These are phyloP conservation scores for Vombatus ursinus DNA, from an alignment of 2,113 vertebrate genomes.

Conservation along the genomic window DNA sequence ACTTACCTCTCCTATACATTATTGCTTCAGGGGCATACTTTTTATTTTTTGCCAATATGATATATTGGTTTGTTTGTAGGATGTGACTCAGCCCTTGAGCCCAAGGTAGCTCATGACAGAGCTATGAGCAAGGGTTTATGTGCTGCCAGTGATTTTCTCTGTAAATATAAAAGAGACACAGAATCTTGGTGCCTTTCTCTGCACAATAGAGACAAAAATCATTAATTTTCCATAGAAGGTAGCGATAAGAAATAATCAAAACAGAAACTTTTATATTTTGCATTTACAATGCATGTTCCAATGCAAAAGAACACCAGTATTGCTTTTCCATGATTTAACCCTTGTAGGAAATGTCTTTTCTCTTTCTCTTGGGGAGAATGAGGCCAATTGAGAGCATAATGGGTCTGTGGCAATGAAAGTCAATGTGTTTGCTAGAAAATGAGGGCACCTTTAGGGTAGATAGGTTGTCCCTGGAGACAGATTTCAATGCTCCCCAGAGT, in stretches of 20 bases:
- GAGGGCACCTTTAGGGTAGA: not conserved
- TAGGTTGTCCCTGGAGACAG: not conserved
- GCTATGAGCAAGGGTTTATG: not conserved
- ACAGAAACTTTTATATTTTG: not conserved
- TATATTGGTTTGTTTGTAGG: not conserved
- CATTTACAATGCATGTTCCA: not conserved
- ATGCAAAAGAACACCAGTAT: not conserved
- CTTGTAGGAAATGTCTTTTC: not conserved
- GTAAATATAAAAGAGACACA: not conserved
- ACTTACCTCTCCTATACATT: not conserved
- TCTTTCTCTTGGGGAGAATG: too few relatives aligned
- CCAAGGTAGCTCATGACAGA: not conserved
- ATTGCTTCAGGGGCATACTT: not conserved
- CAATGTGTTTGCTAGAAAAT: not conserved
- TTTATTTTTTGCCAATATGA: not conserved
- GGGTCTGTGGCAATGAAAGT: not conserved
- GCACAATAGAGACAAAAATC: not conserved
- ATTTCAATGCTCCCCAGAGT: not conserved
- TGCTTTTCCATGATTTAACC: not conserved
- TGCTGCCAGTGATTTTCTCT: not conserved
- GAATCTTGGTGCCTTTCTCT: slow-evolving; percentile 22
- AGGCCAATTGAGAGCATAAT: not conserved
- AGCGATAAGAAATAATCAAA: not conserved
- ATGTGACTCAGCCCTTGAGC: not conserved
- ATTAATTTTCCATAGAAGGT: not conserved